These are phyloP conservation scores for Hybos culiciformis DNA, from an alignment of 2,888 invertebrate species.

Conservation along the genomic window DNA sequence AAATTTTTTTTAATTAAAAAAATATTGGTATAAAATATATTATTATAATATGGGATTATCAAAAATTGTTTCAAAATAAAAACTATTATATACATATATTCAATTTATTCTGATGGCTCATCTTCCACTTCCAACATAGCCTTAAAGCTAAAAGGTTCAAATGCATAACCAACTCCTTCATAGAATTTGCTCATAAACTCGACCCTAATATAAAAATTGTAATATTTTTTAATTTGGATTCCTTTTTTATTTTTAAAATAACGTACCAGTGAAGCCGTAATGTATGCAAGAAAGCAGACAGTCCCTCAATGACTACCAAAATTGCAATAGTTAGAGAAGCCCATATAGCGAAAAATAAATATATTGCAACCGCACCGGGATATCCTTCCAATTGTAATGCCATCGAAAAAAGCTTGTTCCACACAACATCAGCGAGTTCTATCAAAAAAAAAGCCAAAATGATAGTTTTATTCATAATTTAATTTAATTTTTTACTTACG, in stretches of 20 bases:
- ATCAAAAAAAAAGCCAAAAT: constrained; percentile 11
- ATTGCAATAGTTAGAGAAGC: constrained; percentile 84
- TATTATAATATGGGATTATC: no score
- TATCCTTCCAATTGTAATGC: constrained; percentile 53
- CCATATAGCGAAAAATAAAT: constrained; percentile 83
- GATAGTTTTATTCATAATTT: not conserved
- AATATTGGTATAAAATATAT: no score
- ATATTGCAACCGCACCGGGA: constrained; percentile 62
- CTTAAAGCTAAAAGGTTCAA: constrained; percentile 77
- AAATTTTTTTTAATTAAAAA: no score
- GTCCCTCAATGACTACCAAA: constrained; percentile 96
- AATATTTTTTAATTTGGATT: not conserved
- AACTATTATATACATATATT: not conserved
- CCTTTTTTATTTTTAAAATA: not conserved
- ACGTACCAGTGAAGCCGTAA: constrained; percentile 88
- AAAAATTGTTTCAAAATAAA: no score
- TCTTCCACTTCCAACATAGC: constrained; percentile 48
- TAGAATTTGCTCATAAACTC: constrained; percentile 97
- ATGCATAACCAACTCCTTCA: constrained; percentile 62
- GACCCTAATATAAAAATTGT: constrained; percentile 45
- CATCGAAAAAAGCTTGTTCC: constrained; percentile 80
- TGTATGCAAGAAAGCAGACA: constrained; percentile 98
- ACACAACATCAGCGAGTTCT: constrained; percentile 82
- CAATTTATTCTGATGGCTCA: constrained; percentile 16
- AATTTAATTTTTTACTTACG: constrained; percentile 42